Base-by-base conservation (phyloP, 2,888 invertebrate genomes). In the Ornithoptera alexandrae region DNA sequence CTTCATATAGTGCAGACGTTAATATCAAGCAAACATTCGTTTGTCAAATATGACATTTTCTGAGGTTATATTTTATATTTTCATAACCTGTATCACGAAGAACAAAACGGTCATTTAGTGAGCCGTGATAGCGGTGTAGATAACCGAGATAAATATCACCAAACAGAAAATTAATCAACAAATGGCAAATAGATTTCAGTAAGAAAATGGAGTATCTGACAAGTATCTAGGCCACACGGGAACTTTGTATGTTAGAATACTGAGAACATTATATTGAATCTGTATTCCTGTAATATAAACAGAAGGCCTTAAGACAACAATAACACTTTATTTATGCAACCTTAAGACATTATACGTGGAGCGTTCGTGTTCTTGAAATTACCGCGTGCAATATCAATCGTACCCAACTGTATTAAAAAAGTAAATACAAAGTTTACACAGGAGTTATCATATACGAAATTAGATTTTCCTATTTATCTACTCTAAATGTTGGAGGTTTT, bases 41-140 rank as follows among this genome's bases (percentile, higher is more conserved):
- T 67, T 67, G 58, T 59, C 20, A 79, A 79, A 74, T 74, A 81
- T 87, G 82, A 78, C 88, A 89, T 89, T 86, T 86, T 86, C 78
- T 76, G 78, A 78, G 86, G 84, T 87, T 82, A 88, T 72, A 85
- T 84, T 79, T 81, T 75, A 79, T 71, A 69, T 81, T 80, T 77
- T 80, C 75, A 81, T 76, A 81, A 80, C 82, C 79, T 46, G 76
- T 86, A 86, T 85, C 79, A 81, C 78, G 79, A 83, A 84, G 81
- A 78, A 85, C 84, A 87, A 86, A 82, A 76, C 81, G 81, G 83
- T 78, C 81, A 82, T 83, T 86, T 80, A 82, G 75, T 84, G 72
- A 84, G 77, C 84, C 81, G 81, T 76, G 75, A 76, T 79, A 79
- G 80, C 81, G 77, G 79, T 83, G 83, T 84, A 87, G 86, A 89